Base-by-base conservation (phyloP, 2,113 vertebrate genomes). In the Gambusia holbrooki region DNA sequence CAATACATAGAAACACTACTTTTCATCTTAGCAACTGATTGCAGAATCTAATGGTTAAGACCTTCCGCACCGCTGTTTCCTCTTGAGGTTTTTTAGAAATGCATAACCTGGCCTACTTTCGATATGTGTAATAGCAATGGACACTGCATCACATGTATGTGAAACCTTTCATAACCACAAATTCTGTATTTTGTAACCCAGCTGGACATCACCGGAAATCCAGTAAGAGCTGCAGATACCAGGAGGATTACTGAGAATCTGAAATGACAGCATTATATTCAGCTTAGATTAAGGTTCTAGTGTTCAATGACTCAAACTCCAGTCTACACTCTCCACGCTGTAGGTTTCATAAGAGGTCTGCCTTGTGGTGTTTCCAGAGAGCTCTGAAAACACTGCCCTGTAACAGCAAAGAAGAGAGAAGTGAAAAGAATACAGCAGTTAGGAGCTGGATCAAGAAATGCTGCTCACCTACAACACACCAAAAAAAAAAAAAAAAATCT, bases 381-480 rank as follows among this genome's bases (percentile, higher is more conserved):
- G 72, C 78, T 80, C 11, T 0, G 28, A 80, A 76, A 88, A 80
- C 75, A 71, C 63, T 61, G 67, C 60, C 69, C 74, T 51, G 11
- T 63, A 72, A 32, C 73, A 65, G 77, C 61, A 64, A 54, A 35
- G 73, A 80, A 84, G 45, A 45, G 71, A 73, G 66, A 64, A 77
- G 28, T 25, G 63, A 84, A 63, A 28, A 3, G 42, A 73, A 48
- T 63, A 40, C 65, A 66, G 51, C 66, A 75, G 65, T 33, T 65
- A 62, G 80, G 64, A 78, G 7, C 42, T 72, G 69, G 74, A 88
- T 80, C 71, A 88, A 83, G 86, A 63, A 82, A 45, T 15, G 11
- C 66, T 69, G 33, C 67, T 85, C 87, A 82, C 80, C 84, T 86
- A 82, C 80, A 79, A 63, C 64, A 79, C 58, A 14, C 67, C 77